Base-by-base conservation (phyloP, 2,113 vertebrate species). In the Speoplatyrhinus poulsoni region DNA sequence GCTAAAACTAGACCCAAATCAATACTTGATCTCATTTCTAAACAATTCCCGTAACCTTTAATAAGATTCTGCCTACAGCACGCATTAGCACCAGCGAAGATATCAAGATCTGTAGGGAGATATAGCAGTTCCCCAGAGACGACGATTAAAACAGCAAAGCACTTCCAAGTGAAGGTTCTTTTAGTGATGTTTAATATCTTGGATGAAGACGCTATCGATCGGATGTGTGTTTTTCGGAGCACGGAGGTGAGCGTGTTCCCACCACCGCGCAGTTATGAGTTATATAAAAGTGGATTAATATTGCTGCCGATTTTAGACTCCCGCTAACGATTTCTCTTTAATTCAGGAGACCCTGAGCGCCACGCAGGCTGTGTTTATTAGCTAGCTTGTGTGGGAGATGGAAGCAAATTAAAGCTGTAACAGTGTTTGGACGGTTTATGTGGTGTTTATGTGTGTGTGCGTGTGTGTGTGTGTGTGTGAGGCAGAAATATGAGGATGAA, bases 171-270 rank as follows among this genome's bases (percentile, higher is more conserved):
- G 83, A 55, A 52, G 67, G 64, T 69, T 70, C 61, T 41, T 82
- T 79, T 62, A 77, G 76, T 69, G 71, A 65, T 69, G 46, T 80
- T 82, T 85, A 88, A 89, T 83, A 83, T 85, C 79, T 78, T 41
- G 75, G 79, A 86, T 77, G 73, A 70, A 81, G 68, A 81, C 60
- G 52, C 61, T 68, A 88, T 88, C 77, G 85, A 88, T 89, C 84
- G 72, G 58, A 58, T 60, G 60, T 70, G 67, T 80, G 74, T 13
- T 4, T 4, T 53, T 49, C 10, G 62, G 74, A 80, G 69, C 68
- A 73, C 66, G 64, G 72, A 81, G 82, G 80, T 88, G 85, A 87
- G 72, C 50, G 72, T 72, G 69, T 90, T 90, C 88, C 87, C 85
- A 87, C 85, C 84, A 66, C 65, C 65, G 75, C 62, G 58, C 58